Evolutionary conservation across 2,113 vertebrate species (phyloP).

Genomic region (Pygathrix nemaeus): DNA sequence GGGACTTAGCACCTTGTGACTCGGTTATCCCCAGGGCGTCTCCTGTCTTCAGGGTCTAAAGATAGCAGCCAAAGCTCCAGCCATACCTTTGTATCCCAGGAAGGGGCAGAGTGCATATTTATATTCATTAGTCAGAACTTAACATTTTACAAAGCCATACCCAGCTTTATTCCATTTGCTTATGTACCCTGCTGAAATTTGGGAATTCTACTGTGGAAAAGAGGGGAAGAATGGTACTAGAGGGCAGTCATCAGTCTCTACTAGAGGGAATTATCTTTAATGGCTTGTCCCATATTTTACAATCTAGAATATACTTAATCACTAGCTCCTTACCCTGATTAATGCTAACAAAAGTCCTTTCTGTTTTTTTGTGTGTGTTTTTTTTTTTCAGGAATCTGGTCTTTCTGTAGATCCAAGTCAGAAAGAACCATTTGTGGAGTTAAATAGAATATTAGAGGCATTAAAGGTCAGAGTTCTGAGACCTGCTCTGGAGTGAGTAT

Average conservation of each 20-base stretch:
- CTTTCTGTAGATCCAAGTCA: slow-evolving; percentile 91
- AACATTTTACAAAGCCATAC: background rate
- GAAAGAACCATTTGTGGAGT: slow-evolving; percentile 91
- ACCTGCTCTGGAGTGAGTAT: slow-evolving; percentile 90
- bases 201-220: background rate
- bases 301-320: background rate
- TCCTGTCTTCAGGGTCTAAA: background rate
- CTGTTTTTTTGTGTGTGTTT: slow-evolving; percentile 29
- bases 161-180: background rate
- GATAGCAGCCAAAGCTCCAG: background rate
- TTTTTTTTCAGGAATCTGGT: slow-evolving; percentile 87
- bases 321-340: background rate
- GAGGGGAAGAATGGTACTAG: background rate
- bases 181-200: background rate
- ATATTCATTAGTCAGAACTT: background rate
- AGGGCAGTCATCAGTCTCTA: background rate
- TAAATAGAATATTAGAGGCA: slow-evolving; percentile 92
- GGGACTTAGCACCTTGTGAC: background rate
- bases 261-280: background rate
- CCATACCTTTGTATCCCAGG: background rate
- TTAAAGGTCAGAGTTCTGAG: slow-evolving; percentile 91
- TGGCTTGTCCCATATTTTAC: background rate
- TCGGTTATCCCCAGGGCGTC: background rate
- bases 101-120: background rate
- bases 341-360: slow-evolving; percentile 10